Base-by-base conservation (phyloP, 2,797 vertebrate genomes). In the Brachyalestes nurse region DNA sequence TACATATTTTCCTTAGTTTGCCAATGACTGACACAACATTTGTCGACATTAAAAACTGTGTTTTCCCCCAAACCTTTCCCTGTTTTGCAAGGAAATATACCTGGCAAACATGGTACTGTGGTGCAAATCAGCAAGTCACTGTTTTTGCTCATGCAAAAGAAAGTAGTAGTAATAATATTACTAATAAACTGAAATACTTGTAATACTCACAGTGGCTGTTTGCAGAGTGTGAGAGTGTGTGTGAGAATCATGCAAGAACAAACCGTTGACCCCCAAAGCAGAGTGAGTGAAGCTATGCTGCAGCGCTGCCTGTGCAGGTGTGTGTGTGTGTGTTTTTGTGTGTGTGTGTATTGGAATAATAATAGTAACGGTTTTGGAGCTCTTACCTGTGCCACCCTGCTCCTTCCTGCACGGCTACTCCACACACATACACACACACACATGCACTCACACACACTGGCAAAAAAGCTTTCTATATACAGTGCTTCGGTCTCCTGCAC, bases 371-470 rank as follows among this genome's bases (percentile, higher is more conserved):
- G 81, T 76, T 55, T 77, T 65, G 78, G 76, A 78, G 21, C 64
- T 84, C 90, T 88, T 90, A 91, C 90, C 90, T 87, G 80, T 82
- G 80, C 57, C 73, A 82, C 74, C 76, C 75, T 83, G 82, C 81
- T 81, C 82, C 72, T 82, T 82, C 45, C 74, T 80, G 77, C 65
- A 82, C 73, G 51, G 80, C 70, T 84, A 84, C 73, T 83, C 83
- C 82, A 80, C 77, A 83, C 73, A 77, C 77, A 80, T 34, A 70
- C 66, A 81, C 58, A 75, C 72, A 79, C 58, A 66, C 42, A 65
- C 82, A 83, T 55, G 38, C 82, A 57, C 69, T 28, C 47, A 60
- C 74, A 49, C 25, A 49, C 21, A 51, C 61, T 21, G 6, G 61
- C 23, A 61, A 61, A 82, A 82, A 78, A 69, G 17, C 40, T 62